A percentile compares a stretch with the other conserved stretches of the same genome.
Conservation (phyloP, 2,113 vertebrate genomes). For the Triplophysa siluroides region DNA sequence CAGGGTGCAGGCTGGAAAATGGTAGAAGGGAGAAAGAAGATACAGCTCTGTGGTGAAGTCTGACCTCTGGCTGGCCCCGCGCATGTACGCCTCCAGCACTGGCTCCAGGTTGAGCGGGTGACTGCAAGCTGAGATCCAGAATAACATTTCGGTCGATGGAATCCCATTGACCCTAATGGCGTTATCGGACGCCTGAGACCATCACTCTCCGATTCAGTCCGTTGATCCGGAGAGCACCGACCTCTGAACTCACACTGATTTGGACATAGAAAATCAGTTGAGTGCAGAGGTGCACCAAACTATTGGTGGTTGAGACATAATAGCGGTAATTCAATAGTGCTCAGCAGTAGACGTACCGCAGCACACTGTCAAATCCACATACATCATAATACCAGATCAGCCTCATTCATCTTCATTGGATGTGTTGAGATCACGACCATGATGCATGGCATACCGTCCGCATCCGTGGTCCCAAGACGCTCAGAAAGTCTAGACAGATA, state of each 20-base stretch:
- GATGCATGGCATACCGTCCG: slow-evolving; percentile 47
- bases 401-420: slow-evolving; percentile 57
- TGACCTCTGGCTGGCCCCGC: slow-evolving; percentile 66
- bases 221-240: slow-evolving; percentile 49
- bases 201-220: slow-evolving; percentile 35
- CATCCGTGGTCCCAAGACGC: slow-evolving; percentile 59
- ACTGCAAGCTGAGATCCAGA: slow-evolving; percentile 58
- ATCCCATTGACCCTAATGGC: slow-evolving; percentile 40
- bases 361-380: slow-evolving; percentile 22
- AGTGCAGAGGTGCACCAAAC: slow-evolving; percentile 4
- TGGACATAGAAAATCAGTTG: slow-evolving; percentile 14
- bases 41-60: slow-evolving; percentile 61
- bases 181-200: slow-evolving; percentile 38
- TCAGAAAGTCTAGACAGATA: slow-evolving; percentile 44
- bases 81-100: slow-evolving; percentile 58
- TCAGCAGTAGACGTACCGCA: slow-evolving; percentile 16
- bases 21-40: slow-evolving; percentile 53
- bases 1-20: slow-evolving; percentile 35
- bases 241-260: slow-evolving; percentile 50
- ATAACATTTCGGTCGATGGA: slow-evolving; percentile 57
- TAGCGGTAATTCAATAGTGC: slow-evolving; percentile 31
- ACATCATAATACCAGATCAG: slow-evolving; percentile 26
- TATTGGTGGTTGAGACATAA: background rate
- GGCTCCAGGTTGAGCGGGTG: slow-evolving; percentile 65
- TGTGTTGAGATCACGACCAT: slow-evolving; percentile 50